phyloP scores from a whole-genome alignment of 2,797 vertebrate species.

The Lepus townsendii region DNA sequence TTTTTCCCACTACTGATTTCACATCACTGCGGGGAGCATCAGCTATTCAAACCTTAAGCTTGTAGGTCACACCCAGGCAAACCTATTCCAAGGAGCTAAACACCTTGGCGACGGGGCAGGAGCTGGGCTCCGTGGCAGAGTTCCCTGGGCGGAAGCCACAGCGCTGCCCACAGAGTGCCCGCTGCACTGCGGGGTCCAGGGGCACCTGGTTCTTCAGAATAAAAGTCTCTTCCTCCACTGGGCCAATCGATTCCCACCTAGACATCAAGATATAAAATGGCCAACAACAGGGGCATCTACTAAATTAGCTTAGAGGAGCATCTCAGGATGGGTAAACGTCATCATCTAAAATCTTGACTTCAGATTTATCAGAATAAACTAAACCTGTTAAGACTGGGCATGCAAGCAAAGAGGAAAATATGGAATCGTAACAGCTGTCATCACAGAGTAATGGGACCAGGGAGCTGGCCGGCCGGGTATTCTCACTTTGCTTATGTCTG shows the following conservation, averaged over 20 bases:
- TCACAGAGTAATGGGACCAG: not conserved
- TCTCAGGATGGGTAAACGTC: not conserved
- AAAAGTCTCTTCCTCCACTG: not conserved
- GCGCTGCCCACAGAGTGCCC: not conserved
- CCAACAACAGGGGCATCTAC: not conserved
- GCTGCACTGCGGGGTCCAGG: not conserved
- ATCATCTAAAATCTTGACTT: not conserved
- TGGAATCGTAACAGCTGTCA: too few species aligned
- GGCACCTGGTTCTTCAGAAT: not conserved
- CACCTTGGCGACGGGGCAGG: not conserved
- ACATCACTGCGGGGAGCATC: slow-evolving; percentile 74
- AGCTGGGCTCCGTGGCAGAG: slow-evolving; percentile 4
- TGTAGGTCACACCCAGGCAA: slow-evolving; percentile 84
- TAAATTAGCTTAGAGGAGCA: not conserved
- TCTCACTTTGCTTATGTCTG: not conserved
- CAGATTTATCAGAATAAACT: not conserved
- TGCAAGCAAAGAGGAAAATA: not conserved
- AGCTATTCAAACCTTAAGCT: slow-evolving; percentile 82
- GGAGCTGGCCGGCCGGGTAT: not conserved
- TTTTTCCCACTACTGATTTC: slow-evolving; percentile 84
- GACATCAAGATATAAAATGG: not conserved
- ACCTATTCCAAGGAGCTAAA: slow-evolving; percentile 74
- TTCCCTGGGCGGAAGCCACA: not conserved
- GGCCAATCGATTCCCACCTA: not conserved
- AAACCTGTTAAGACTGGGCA: rapidly evolving